These are phyloP conservation scores for Eriosoma lanigerum DNA, from an alignment of 1,140 invertebrate species.

Conservation along the genomic window DNA sequence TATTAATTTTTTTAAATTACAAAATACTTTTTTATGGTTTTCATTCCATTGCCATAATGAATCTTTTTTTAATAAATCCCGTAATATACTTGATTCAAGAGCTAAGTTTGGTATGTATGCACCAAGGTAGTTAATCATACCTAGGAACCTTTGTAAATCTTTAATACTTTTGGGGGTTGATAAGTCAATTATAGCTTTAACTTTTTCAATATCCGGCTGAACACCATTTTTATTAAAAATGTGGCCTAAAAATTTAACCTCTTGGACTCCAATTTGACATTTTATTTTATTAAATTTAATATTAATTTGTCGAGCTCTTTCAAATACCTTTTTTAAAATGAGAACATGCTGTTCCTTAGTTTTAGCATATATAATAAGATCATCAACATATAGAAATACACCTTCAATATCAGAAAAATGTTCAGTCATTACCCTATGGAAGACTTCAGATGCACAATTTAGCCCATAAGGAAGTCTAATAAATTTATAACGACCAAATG, in stretches of 20 bases:
- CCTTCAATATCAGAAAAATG: slow-evolving; percentile 57
- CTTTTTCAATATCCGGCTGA: slow-evolving; percentile 56
- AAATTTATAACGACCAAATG: slow-evolving; percentile 57
- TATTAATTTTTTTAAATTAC: slow-evolving; percentile 55
- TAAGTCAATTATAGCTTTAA: slow-evolving; percentile 57
- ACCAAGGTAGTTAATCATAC: slow-evolving; percentile 58
- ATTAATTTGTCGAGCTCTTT: slow-evolving; percentile 55
- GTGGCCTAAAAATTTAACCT: slow-evolving; percentile 59
- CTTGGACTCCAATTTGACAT: slow-evolving; percentile 56
- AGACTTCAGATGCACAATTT: slow-evolving; percentile 58
- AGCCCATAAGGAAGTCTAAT: slow-evolving; percentile 58
- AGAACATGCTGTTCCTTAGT: slow-evolving; percentile 54
- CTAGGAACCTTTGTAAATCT: slow-evolving; percentile 59
- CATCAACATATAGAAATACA: slow-evolving; percentile 58
- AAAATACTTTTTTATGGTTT: slow-evolving; percentile 55
- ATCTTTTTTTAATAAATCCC: slow-evolving; percentile 56
- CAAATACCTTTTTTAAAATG: slow-evolving; percentile 57
- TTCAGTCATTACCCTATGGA: slow-evolving; percentile 57
- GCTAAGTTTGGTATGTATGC: slow-evolving; percentile 57
- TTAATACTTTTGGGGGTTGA: slow-evolving; percentile 55
- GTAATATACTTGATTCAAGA: slow-evolving; percentile 54
- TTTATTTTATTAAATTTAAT: slow-evolving; percentile 56
- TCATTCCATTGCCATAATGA: slow-evolving; percentile 54
- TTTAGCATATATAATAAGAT: slow-evolving; percentile 57
- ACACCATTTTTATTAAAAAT: slow-evolving; percentile 57